A percentile compares a stretch with the other conserved stretches of the same genome.
Conservation (phyloP, 2,888 invertebrate genomes). For the Tipula unca region DNA sequence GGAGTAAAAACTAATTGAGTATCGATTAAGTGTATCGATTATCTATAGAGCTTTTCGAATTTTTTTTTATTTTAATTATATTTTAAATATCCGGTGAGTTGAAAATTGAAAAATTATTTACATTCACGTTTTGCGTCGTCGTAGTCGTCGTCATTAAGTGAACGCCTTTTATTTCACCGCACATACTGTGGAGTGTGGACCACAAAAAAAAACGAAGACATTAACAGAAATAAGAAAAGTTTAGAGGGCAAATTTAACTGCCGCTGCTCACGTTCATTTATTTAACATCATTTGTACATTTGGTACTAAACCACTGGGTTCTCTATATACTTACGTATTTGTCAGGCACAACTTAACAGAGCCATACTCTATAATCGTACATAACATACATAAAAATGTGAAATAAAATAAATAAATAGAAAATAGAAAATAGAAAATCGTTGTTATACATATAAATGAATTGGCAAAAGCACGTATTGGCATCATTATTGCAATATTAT, state of each 20-base stretch:
- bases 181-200: not conserved
- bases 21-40: not conserved
- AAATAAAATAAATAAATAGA: not conserved
- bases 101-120: slow-evolving; percentile 1
- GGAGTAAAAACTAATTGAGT: not conserved
- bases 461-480: not conserved
- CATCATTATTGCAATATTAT: slow-evolving; percentile 8
- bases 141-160: not conserved
- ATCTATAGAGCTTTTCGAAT: not conserved
- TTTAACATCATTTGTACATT: not conserved
- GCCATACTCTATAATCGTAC: not conserved
- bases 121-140: not conserved
- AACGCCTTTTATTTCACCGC: not conserved
- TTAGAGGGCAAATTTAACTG: not conserved
- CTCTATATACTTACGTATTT: not conserved
- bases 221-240: not conserved
- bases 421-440: not conserved
- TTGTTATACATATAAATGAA: slow-evolving; percentile 3
- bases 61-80: not conserved
- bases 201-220: not conserved
- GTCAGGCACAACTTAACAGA: not conserved
- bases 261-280: not conserved
- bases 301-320: not conserved
- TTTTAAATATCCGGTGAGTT: not conserved
- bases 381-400: not conserved